Evolutionary conservation across 2,797 vertebrate genomes (phyloP).

Genomic region (Potorous gilbertii): DNA sequence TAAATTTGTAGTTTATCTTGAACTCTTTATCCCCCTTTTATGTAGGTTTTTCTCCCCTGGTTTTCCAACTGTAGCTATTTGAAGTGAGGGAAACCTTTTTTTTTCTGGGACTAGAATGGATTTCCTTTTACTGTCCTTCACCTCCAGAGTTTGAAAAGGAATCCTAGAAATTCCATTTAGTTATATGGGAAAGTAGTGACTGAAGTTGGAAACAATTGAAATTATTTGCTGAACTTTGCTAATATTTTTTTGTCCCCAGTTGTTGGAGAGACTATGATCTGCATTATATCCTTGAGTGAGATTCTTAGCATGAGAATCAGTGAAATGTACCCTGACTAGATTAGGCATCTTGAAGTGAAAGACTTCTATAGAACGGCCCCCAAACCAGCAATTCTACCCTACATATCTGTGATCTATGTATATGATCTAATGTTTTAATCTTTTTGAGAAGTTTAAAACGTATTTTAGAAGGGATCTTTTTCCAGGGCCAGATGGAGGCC

Average conservation of each 20-base stretch:
- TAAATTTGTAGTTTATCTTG: slow-evolving; percentile 15
- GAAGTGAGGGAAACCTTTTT: slow-evolving; percentile 38
- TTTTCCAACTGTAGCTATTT: slow-evolving; percentile 18
- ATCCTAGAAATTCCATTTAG: slow-evolving; percentile 40
- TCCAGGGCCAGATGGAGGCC: not conserved
- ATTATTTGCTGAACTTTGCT: slow-evolving; percentile 45
- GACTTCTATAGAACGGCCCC: slow-evolving; percentile 36
- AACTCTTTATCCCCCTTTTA: slow-evolving; percentile 27
- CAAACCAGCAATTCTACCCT: not conserved
- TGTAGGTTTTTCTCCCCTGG: not conserved
- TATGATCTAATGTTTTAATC: not conserved
- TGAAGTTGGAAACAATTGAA: slow-evolving; percentile 29
- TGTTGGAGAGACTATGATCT: slow-evolving; percentile 11
- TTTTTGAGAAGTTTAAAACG: not conserved
- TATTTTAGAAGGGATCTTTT: not conserved
- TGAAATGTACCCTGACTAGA: slow-evolving; percentile 3
- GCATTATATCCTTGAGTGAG: slow-evolving; percentile 19
- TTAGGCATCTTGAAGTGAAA: slow-evolving; percentile 48
- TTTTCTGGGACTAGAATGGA: not conserved
- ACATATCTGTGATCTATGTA: not conserved
- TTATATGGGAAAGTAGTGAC: slow-evolving; percentile 42
- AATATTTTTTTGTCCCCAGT: slow-evolving; percentile 34
- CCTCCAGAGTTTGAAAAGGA: not conserved
- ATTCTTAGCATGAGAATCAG: slow-evolving; percentile 20
- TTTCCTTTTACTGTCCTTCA: slow-evolving; percentile 1